phyloP scores from a whole-genome alignment of 2,888 invertebrate genomes.

The Drosophila subquinaria region DNA sequence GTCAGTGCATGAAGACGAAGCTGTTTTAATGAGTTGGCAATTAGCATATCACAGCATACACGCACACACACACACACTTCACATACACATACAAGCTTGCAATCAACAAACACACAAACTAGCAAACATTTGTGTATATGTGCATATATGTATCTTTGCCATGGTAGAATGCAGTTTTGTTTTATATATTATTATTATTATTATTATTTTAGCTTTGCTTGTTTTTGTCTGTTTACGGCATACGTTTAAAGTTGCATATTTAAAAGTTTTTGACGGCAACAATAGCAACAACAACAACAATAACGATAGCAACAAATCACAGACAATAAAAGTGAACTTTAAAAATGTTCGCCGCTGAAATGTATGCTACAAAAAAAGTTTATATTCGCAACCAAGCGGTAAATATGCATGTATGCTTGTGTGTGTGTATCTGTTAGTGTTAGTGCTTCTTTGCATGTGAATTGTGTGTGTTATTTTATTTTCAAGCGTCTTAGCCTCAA shows the following conservation, averaged over 20 bases:
- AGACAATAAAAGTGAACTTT: slow-evolving; percentile 37
- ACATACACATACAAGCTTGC: slow-evolving; percentile 13
- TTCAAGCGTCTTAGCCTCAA: slow-evolving; percentile 79
- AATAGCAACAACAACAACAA: slow-evolving; percentile 11
- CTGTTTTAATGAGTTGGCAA: slow-evolving; percentile 78
- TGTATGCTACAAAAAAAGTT: slow-evolving; percentile 58
- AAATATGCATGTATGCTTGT: background rate
- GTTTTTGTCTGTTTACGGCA: slow-evolving; percentile 41
- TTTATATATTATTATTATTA: slow-evolving; percentile 42
- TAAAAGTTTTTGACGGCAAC: slow-evolving; percentile 36
- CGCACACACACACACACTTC: slow-evolving; percentile 10
- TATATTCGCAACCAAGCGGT: slow-evolving; percentile 27
- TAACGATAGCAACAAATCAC: slow-evolving; percentile 24
- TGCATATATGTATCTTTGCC: slow-evolving; percentile 10
- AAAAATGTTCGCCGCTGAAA: slow-evolving; percentile 47
- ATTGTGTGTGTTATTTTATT: slow-evolving; percentile 54
- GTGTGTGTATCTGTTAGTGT: slow-evolving; percentile 18
- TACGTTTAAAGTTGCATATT: slow-evolving; percentile 58
- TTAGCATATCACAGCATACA: slow-evolving; percentile 69
- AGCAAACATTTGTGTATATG: slow-evolving; percentile 1
- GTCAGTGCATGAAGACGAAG: slow-evolving; percentile 71
- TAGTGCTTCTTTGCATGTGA: slow-evolving; percentile 12
- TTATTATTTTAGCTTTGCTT: slow-evolving; percentile 29
- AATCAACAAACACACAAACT: slow-evolving; percentile 19
- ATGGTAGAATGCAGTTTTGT: slow-evolving; percentile 16